Conservation (phyloP, 2,888 invertebrate genomes). For the Chromoteleia sp. region DNA sequence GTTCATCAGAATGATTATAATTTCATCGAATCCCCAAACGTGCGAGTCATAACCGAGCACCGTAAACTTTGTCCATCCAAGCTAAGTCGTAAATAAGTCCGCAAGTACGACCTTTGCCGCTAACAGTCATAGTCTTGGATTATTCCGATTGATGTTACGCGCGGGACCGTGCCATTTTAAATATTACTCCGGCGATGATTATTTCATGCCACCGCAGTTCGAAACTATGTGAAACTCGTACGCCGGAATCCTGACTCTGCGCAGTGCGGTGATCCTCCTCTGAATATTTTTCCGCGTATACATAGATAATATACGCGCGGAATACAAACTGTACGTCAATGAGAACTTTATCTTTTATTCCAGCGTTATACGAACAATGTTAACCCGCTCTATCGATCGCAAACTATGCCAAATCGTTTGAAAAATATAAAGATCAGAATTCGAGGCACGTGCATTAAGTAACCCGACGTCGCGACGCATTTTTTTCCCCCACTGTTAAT, state of each 20-base stretch:
- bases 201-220: constrained; percentile 77
- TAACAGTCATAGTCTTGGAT: constrained; percentile 71
- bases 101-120: constrained; percentile 36
- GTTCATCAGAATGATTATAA: constrained; percentile 39
- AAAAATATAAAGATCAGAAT: constrained; percentile 14
- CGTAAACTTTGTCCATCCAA: constrained; percentile 42
- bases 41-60: constrained; percentile 14
- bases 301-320: constrained; percentile 45
- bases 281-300: constrained; percentile 57
- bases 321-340: constrained; percentile 45
- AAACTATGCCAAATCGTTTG: constrained; percentile 21
- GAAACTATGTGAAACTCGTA: constrained; percentile 72
- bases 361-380: constrained; percentile 33
- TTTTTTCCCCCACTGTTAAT: constrained; percentile 34
- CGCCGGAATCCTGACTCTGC: constrained; percentile 64
- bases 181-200: constrained; percentile 79
- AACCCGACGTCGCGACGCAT: background rate
- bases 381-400: constrained; percentile 10
- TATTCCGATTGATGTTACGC: constrained; percentile 82
- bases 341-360: constrained; percentile 55
- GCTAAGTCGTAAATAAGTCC: constrained; percentile 54
- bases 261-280: constrained; percentile 70
- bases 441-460: background rate
- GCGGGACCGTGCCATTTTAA: constrained; percentile 78
- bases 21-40: constrained; percentile 39